Evolutionary conservation across 2,888 invertebrate species (phyloP), one percentile per base, ranked within the genome.

Genomic region (Theristus sp.): DNA sequence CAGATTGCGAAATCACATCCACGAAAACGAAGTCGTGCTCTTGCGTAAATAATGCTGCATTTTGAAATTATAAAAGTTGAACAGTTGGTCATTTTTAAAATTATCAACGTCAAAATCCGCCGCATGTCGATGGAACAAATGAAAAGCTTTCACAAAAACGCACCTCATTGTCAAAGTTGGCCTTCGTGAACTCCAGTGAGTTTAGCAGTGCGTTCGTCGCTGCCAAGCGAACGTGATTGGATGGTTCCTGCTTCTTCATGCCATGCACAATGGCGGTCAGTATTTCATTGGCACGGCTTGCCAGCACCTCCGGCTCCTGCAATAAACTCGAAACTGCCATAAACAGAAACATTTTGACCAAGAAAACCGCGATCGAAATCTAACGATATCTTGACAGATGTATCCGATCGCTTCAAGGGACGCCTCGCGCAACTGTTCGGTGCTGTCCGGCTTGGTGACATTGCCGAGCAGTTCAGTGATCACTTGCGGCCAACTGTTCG

Each of bases 191-290:
- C 79, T 99, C 98, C 60, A 99, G 78, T 0, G 96, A 98, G 77
- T 99, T 99, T 57, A 88, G 82, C 30, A 99, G 81, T 1, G 98
- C 96, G 68, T 86, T 91, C 6, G 94, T 96, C 28, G 98, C 98
- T 53, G 98, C 96, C 59, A 94, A 80, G 64, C 89, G 82, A 2
- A 99, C 96, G 76, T 94, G 86, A 74, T 85, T 65, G 6, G 68
- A 68, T 31, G 88, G 84, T 74, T 93, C 93, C 62, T 85, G 85
- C 67, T 86, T 86, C 66, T 93, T 83, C 96, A 99, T 98, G 22
- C 96, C 96, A 77, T 94, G 90, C 60, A 98, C 90, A 68, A 99
- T 99, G 26, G 98, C 98, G 27, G 98, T 98, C 61, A 98, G 80
- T 70, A 99, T 96, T 69, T 87, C 86, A 78, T 98, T 96, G 30